Evolutionary conservation across 2,797 vertebrate genomes (phyloP), one percentile per base, ranked within the genome.

Genomic region (Enteromius afrohamiltoni): DNA sequence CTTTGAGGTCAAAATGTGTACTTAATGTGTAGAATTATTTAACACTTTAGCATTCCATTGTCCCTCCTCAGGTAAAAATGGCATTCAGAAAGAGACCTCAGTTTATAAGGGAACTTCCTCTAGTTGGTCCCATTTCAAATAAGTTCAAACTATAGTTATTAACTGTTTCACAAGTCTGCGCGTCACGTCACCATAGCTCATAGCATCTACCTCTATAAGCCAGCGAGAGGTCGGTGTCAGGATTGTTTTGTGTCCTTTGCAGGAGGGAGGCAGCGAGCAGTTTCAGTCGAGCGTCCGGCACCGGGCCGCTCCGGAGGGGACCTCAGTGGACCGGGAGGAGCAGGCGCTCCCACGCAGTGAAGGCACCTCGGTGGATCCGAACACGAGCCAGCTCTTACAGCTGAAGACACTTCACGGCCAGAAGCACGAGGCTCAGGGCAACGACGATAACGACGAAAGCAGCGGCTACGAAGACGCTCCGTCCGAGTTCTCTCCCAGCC

Each of bases 261-360:
- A 95, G 95, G 93, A 93, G 83, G 86, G 26, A 8, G 85, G 79
- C n/a, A n/a, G 58, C 3, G 80, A 65, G 45, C 45, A 14, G 19
- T 21, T 23, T n/a, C 68, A n/a, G 65, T 49, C 17, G 1, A 79
- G 23, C 40, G 21, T 53, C 6, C 71, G 77, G 53, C 53, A 79
- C n/a, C 79, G 64, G 67, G 31, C 13, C 0, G 1, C 74, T 76
- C 51, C 49, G 0, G 67, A 62, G 6, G 77, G 86, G 31, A 73
- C 80, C 1, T 84, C 77, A 0, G 84, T 80, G 73, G 86, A 85
- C n/a, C 19, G 21, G 3, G 79, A 83, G 0, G 49, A 45, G 23
- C 14, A 9, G 14, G 17, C 23, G 2, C 14, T 71, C 79, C 11
- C 37, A 21, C 34, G 87, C 3, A 87, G 89, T 51, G 87, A 85